Evolutionary conservation across 1,140 invertebrate genomes (phyloP).

Genomic region (Myzus persicae): DNA sequence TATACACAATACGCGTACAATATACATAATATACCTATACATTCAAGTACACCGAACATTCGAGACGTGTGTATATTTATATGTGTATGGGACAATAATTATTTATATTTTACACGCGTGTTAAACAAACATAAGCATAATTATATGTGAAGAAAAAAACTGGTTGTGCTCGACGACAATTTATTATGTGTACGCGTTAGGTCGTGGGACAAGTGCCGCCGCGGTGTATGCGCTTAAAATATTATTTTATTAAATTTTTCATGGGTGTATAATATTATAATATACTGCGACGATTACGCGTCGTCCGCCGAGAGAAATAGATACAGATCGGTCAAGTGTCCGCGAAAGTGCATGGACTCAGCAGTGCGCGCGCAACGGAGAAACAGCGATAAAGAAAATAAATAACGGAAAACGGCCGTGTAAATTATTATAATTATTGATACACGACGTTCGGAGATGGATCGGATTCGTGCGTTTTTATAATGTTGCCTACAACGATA

Average conservation of each 20-base stretch:
- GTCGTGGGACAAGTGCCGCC: slow-evolving; percentile 23
- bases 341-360: not conserved
- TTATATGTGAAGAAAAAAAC: slow-evolving; percentile 39
- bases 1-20: not conserved
- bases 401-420: not conserved
- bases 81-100: slow-evolving; percentile 4
- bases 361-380: not conserved
- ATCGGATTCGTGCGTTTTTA: not conserved
- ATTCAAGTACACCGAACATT: not conserved
- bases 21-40: not conserved
- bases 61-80: not conserved
- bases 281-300: not conserved
- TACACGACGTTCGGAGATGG: not conserved
- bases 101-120: slow-evolving; percentile 47
- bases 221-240: not conserved
- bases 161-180: slow-evolving; percentile 33
- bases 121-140: slow-evolving; percentile 54
- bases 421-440: slow-evolving; percentile 8
- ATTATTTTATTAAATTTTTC: slow-evolving; percentile 20
- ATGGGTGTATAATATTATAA: not conserved
- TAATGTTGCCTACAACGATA: not conserved
- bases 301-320: not conserved
- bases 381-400: not conserved
- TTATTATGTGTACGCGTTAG: not conserved
- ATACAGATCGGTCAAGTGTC: not conserved